Evolutionary conservation across 2,888 invertebrate genomes (phyloP), one percentile per base, ranked within the genome.

Genomic region (Andrena fulva): DNA sequence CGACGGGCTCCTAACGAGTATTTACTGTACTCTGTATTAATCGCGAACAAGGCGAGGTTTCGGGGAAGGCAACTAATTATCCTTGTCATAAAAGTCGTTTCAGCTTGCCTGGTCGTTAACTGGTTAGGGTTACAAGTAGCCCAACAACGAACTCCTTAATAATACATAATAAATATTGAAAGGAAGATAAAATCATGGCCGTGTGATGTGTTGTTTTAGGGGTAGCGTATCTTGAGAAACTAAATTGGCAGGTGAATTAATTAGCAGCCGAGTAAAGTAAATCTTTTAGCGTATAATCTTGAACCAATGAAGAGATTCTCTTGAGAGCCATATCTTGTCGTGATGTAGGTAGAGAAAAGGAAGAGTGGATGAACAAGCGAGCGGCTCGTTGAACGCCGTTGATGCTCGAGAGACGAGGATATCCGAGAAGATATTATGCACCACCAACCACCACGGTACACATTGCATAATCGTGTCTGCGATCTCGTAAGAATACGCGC

Each of bases 401-500:
- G 54, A 33, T 59, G 29, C 60, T 48, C 48, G 48, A 20, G 63
- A 52, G 27, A 64, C 35, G 56, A n/a, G 63, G 33, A 56, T 66
- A 66, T 66, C 20, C 33, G 74, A 67, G 67, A 59, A 33, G 29
- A 33, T 42, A 67, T 74, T 66, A 67, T 59, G 66, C 66, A 20
- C 73, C 56, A 73, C 42, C 66, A 66, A 42, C 67, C 59, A 31
- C 48, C 48, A 2, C 20, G 54, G 54, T 42, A 73, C 64, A 62
- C 50, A 56, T 31, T 73, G 67, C 69, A 68, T 75, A 75, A 75
- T 68, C 62, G 60, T 20, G 20, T 16, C 59, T 67, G 33, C 60
- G 31, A n/a, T 67, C 31, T 12, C 27, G 29, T 12, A 7, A 20
- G 70, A 35, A 29, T 12, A 52, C n/a, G 52, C 33, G 67, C 42